Evolutionary conservation across 2,888 invertebrate species (phyloP), one percentile per base, ranked within the genome.

Genomic region (Drosophila demipolita): DNA sequence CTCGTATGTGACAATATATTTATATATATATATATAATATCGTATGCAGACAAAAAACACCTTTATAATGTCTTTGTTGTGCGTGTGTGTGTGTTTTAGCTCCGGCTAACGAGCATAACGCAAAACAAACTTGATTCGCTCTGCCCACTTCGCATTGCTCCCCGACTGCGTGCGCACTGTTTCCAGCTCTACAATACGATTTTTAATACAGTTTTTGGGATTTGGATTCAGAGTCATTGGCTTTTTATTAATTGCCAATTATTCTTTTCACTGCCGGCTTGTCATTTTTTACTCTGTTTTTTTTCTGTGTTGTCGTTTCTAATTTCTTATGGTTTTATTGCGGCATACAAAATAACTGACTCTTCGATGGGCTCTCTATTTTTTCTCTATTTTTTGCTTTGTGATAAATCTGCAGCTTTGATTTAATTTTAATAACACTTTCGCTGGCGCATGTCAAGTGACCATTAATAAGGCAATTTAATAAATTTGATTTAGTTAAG

Each of bases 221-320:
- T n/a, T 38, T 55, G 36, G 48, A 69, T 50, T 59, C 66, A 69
- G 73, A 82, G 78, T 78, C 80, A 72, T 75, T 78, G 80, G 80
- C 73, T 81, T 82, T 78, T 78, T 78, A 83, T 87, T 87, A 87
- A 88, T 84, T 84, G 88, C 72, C 84, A 87, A 88, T 86, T 81
- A 86, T 86, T 82, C 75, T 77, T 68, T 72, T 70, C 73, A 66
- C 88, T 80, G 70, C 70, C 70, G 17, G 17, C 20, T 26, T 55
- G 38, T 6, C 8, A 38, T n/a, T 40, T 50, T 50, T 62, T 59
- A 5, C 55, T 36, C 32, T 48, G 32, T 49, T 1, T 2, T 9
- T 45, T 48, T 78, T 26, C 50, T 32, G 54, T 11, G 23, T 75
- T 62, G 61, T 50, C 55, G 72, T 72, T 75, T 67, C 71, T 65